These are phyloP conservation scores for Siderastrea radians DNA, from an alignment of 92 coral and sea anemone species.

Conservation along the genomic window DNA sequence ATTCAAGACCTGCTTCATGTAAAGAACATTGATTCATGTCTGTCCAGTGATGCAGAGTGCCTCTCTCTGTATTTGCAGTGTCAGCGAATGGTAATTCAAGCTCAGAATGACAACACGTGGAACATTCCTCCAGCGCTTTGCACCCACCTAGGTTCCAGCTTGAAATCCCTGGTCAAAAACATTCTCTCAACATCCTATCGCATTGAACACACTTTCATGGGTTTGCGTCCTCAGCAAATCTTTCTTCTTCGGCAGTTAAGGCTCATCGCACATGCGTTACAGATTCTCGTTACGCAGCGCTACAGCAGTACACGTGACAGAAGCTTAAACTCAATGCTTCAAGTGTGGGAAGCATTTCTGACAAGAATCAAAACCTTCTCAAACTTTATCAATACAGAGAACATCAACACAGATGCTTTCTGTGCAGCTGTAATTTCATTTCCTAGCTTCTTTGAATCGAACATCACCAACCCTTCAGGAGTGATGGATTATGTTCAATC, in stretches of 20 bases:
- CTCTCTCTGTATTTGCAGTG: slow-evolving; percentile 86
- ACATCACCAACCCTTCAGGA: slow-evolving; percentile 91
- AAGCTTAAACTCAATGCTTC: slow-evolving; percentile 79
- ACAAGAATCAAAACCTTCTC: slow-evolving; percentile 84
- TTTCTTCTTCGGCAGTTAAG: slow-evolving; percentile 84
- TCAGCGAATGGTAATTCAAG: slow-evolving; percentile 83
- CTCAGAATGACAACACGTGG: slow-evolving; percentile 90
- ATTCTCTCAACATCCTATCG: slow-evolving; percentile 87
- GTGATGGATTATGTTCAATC: slow-evolving; percentile 87
- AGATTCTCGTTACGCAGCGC: slow-evolving; percentile 84
- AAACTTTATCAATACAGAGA: slow-evolving; percentile 72
- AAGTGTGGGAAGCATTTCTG: slow-evolving; percentile 93
- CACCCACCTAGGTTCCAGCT: slow-evolving; percentile 81
- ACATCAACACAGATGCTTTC: slow-evolving; percentile 76
- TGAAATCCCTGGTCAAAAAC: slow-evolving; percentile 76
- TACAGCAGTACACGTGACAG: slow-evolving; percentile 76
- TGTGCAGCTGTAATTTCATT: slow-evolving; percentile 83
- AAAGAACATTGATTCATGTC: slow-evolving; percentile 75
- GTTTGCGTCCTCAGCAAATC: slow-evolving; percentile 85
- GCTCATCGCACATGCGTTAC: slow-evolving; percentile 88
- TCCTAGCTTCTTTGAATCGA: slow-evolving; percentile 92
- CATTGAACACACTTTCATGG: slow-evolving; percentile 83
- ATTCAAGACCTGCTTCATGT: slow-evolving; percentile 87
- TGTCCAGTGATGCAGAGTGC: slow-evolving; percentile 84
- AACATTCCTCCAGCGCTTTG: slow-evolving; percentile 86